These are phyloP conservation scores for Rotaria magnacalcarata DNA, from an alignment of 2,888 invertebrate genomes.

Conservation along the genomic window DNA sequence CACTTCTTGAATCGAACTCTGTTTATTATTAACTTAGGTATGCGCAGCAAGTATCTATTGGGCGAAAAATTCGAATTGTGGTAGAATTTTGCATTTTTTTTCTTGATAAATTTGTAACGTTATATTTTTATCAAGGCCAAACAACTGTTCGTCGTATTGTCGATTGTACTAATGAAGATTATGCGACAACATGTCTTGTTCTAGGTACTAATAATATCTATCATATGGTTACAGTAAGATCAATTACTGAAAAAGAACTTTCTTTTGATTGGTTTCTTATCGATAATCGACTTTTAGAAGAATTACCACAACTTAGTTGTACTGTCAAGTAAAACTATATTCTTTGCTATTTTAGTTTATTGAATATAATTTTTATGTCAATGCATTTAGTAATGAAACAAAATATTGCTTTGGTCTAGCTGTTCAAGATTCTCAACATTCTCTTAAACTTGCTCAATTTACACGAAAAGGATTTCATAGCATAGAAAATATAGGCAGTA, in stretches of 20 bases:
- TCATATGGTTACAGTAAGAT: conserved; percentile 25
- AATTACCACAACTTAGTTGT: conserved; percentile 13
- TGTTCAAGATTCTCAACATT: not conserved
- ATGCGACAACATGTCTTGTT: conserved; percentile 24
- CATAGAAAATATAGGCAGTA: conserved; percentile 11
- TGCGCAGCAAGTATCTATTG: conserved; percentile 24
- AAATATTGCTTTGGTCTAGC: conserved; percentile 17
- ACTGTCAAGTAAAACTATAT: not conserved
- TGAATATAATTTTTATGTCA: too few relatives aligned
- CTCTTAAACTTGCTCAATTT: conserved; percentile 25
- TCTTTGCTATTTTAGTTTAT: not conserved
- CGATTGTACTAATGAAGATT: not conserved
- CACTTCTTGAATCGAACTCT: not conserved
- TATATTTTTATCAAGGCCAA: not conserved
- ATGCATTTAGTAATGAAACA: not conserved
- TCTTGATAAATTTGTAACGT: too few relatives aligned
- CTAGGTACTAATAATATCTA: not conserved
- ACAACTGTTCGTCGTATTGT: not conserved
- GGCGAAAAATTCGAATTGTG: conserved; percentile 16
- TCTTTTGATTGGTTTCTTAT: conserved; percentile 28
- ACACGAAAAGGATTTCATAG: conserved; percentile 31
- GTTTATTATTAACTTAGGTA: not conserved
- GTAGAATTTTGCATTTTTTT: not conserved
- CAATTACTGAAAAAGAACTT: not conserved
- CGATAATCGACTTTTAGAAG: not conserved